phyloP scores from a whole-genome alignment of 2,888 invertebrate genomes.

The Cryptus viduatorius region DNA sequence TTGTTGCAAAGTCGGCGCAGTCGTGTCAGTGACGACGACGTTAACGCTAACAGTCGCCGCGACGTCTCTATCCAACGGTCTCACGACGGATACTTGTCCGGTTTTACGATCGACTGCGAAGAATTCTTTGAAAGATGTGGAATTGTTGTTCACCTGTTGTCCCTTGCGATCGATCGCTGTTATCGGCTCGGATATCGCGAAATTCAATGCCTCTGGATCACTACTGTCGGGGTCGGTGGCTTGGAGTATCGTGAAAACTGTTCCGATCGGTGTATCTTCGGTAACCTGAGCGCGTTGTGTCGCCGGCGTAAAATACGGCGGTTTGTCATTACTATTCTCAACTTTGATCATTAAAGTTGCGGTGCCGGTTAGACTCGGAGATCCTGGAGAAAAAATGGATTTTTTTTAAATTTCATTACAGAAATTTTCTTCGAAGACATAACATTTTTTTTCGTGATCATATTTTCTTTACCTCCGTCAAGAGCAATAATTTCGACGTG shows the following conservation, averaged over 20 bases:
- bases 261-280: conserved; percentile 91
- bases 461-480: conserved; percentile 88
- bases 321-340: conserved; percentile 94
- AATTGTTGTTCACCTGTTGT: conserved; percentile 87
- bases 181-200: conserved; percentile 89
- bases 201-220: conserved; percentile 89
- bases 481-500: conserved; percentile 93
- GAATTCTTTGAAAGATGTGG: conserved; percentile 86
- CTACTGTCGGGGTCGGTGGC: conserved; percentile 93
- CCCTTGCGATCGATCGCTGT: conserved; percentile 94
- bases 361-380: conserved; percentile 93
- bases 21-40: conserved; percentile 92
- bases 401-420: neutral
- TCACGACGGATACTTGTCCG: conserved; percentile 89
- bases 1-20: conserved; percentile 91
- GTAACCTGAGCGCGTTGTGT: conserved; percentile 93
- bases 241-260: conserved; percentile 89
- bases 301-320: conserved; percentile 92
- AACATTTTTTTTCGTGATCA: neutral
- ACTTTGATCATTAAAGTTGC: conserved; percentile 92
- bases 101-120: conserved; percentile 88
- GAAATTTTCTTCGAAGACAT: neutral
- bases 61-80: conserved; percentile 88
- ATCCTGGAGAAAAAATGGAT: conserved; percentile 85
- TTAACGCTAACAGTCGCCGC: conserved; percentile 92